Base-by-base conservation (phyloP, 2,888 invertebrate genomes). In the Melieria picta region DNA sequence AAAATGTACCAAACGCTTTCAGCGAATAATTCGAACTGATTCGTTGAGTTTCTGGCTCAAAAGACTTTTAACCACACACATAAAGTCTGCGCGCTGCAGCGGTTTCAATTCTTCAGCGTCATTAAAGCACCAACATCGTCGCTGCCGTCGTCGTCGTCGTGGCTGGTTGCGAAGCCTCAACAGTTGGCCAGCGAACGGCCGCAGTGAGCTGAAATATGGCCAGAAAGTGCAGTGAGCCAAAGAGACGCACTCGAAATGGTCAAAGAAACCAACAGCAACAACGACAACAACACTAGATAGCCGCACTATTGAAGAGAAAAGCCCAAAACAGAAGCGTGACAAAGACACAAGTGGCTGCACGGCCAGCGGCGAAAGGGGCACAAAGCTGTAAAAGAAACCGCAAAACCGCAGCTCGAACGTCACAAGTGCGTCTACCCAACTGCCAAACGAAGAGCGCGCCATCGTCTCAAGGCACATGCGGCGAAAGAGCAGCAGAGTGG, bases 21-120 rank as follows among this genome's bases (percentile, higher is more conserved):
- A 82, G 80, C 79, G 79, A 77, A 78, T 76, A 79, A 75, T 77
- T 75, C 78, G 74, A 77, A 81, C 82, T 81, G 81, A 81, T 75
- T 76, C 79, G 73, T 75, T 76, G 66, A 74, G 78, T 78, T 75
- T 76, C 77, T 77, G 79, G 79, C 79, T 76, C 80, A 81, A 82
- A 81, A 81, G 81, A 80, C 81, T 82, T 81, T 81, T 81, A 81
- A 80, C 74, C 80, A 80, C 61, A 69, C 42, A 52, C 52, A 30
- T 60, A 67, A 67, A 67, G 67, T 58, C 60, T 58, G n/a, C 57
- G 48, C 60, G 60, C 47, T 60, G 67, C 58, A 67, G 52, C 67
- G 45, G 57, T 30, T 30, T 30, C 30, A 30, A 30, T 30, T 30
- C 30, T 30, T 30, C 30, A 30, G 30, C 30, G 30, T 30, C 30